Base-by-base conservation (phyloP, 1,140 invertebrate species). In the Drosophila oshimai region DNA sequence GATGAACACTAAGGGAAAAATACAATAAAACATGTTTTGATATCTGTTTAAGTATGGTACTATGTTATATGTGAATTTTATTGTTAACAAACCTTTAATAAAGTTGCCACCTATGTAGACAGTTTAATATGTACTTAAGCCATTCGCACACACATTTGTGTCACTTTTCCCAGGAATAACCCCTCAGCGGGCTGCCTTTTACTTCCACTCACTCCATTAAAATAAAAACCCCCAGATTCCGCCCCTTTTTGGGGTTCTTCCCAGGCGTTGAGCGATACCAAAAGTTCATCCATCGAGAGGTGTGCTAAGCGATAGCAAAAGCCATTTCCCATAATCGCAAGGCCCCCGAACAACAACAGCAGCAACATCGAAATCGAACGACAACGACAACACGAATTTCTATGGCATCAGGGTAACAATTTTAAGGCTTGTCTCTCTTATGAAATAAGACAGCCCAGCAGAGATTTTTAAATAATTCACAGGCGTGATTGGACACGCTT, bases 351-450 rank as follows among this genome's bases (percentile, higher is more conserved):
- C 65, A 24, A 57, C 26, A 55, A 15, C 41, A 24, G 9, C 44
- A 26, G 7, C 17, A 29, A 42, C 39, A 26, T 26, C 39, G n/a
- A n/a, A n/a, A 26, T 13, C 41, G 26, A 69, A 53, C 57, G 18
- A 60, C 60, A 61, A 67, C 47, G 46, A 46, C 64, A 69, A 70
- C 64, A 74, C 58, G 58, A 74, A 74, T 74, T 74, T 74, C 71
- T 74, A 74, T 74, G 70, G 58, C 70, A 74, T 74, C 70, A 51
- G 71, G 42, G 57, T 57, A 75, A 50, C 60, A 74, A 68, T 75
- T 74, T 75, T 60, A 75, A 74, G 72, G 72, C 72, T 74, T 74
- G 72, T 74, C 72, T 74, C 70, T 74, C 72, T 51, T 61, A 75
- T 60, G 61, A 69, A 75, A 68, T 69, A 74, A 54, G 46, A 55